Conservation (phyloP, 1,140 invertebrate genomes). For the Temnothorax nylanderi region DNA sequence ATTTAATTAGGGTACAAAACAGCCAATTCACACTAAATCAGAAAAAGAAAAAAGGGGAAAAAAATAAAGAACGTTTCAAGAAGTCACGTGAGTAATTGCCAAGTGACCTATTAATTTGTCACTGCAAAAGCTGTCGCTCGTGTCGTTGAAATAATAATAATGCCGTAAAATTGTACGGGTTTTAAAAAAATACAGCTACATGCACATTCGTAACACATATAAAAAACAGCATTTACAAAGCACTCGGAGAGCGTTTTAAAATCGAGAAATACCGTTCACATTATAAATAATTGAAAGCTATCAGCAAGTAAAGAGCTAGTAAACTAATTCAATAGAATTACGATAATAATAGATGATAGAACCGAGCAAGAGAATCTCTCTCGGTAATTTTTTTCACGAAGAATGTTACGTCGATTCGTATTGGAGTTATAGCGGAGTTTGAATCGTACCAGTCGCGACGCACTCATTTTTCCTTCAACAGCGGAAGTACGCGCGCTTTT, state of each 20-base stretch:
- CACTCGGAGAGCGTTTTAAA: neutral
- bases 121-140: neutral
- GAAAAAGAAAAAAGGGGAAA: neutral
- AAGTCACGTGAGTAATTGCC: neutral
- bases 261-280: neutral
- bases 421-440: neutral
- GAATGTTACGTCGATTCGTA: neutral
- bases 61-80: neutral
- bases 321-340: too few relatives aligned
- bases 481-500: neutral
- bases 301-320: neutral
- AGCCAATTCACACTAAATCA: neutral
- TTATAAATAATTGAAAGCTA: neutral
- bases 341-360: too few relatives aligned
- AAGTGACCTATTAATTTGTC: neutral
- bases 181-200: neutral
- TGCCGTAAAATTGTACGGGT: neutral
- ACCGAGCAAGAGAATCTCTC: neutral
- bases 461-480: neutral
- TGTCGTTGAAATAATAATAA: neutral
- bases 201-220: neutral
- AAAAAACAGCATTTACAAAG: neutral
- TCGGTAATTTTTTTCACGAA: neutral
- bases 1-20: slow-evolving; percentile 45
- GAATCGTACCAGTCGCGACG: neutral